Base-by-base conservation (phyloP, 2,797 vertebrate species). In the Sebastes vulpes region DNA sequence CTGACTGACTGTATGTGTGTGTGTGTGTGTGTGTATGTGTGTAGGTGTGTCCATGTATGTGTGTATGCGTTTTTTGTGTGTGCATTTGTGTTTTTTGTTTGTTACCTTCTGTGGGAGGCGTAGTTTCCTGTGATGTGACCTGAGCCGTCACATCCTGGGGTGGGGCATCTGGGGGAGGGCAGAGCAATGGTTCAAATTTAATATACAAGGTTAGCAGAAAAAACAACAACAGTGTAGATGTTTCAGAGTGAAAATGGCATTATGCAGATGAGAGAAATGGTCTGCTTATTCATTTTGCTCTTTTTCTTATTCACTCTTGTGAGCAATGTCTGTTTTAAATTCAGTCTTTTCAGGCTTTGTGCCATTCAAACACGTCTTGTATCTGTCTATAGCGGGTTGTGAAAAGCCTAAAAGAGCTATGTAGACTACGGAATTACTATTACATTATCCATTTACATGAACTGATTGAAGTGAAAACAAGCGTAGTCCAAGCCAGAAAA, bases 91-190 rank as follows among this genome's bases (percentile, higher is more conserved):
- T 46, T 46, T 75, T 29, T 32, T 46, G 56, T 71, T 35, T 64
- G 85, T 92, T 96, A 99, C 98, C 98, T 99, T 96, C 98, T 96
- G 84, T 99, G 98, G 0, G 98, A 99, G 72, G 98, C 94, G 92
- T 99, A 99, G 97, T 99, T 99, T 93, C 98, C 98, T 75, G 98
- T 99, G 92, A 99, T 98, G 90, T 99, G 98, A 93, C 98, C 98
- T 20, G 98, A 99, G 71, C 98, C 98, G 54, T 99, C 98, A 91
- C 98, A 99, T 92, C 98, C 98, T 50, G 97, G 98, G 23, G 98
- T 99, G 90, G 98, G 98, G 95, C 98, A 99, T 97, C 98, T 99
- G 94, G 0, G 0, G 78, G 57, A 84, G 53, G 70, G 61, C 38
- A 82, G 52, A 54, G 28, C 23, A 32, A 20, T 14, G 9, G 5